Evolutionary conservation across 2,888 invertebrate genomes (phyloP), one percentile per base, ranked within the genome.

Genomic region (Epirrhoe tristata): DNA sequence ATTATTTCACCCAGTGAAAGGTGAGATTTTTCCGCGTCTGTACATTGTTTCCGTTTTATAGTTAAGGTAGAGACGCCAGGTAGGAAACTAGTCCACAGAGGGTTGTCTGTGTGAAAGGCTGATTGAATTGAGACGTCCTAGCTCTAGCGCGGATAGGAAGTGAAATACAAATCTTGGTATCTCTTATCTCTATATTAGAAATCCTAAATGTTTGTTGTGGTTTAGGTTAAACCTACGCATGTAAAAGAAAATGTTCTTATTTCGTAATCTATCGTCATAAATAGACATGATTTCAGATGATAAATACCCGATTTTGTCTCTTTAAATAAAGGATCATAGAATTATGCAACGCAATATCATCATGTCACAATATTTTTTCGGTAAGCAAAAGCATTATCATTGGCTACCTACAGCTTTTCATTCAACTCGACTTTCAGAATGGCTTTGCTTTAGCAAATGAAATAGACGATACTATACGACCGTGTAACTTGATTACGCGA

Each of bases 71-170:
- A 56, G 17, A 57, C 55, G 54, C 31, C 43, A 66, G 63, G 51
- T 58, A 66, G 36, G 43, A 63, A 70, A 70, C 66, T 63, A 70
- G 66, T 62, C 69, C 63, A 66, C 54, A 55, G 58, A 58, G 64
- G 61, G 50, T 56, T 63, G 66, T 58, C 66, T 66, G 63, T 62
- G 60, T 61, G 50, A 62, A 63, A 63, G 55, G 66, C 66, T 70
- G 69, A 70, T 70, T 70, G 66, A 66, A 70, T 70, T 64, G 66
- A 67, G 61, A 64, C 51, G 55, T 60, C 57, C 39, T 51, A 4
- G 17, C 10, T 17, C 8, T 17, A 17, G 24, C 24, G 24, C 24
- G 3, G 24, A 24, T 24, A 24, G 24, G 24, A 24, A 24, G 10
- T 7, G 17, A 24, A 7, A 16, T 16, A 16, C 16, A 8, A 39